Conservation (phyloP, 2,113 vertebrate species). For the Etia nguti region DNA sequence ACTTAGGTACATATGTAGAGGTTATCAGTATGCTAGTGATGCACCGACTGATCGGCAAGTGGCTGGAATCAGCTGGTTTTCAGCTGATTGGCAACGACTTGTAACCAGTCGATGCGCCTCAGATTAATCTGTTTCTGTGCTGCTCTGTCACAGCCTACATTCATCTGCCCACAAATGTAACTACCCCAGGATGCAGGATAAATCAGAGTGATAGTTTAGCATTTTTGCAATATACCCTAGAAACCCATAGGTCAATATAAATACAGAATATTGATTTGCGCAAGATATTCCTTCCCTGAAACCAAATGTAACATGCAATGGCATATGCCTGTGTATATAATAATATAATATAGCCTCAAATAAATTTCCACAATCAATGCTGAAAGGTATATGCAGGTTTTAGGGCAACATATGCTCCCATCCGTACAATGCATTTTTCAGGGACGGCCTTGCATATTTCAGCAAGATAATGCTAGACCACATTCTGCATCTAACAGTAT, state of each 20-base stretch:
- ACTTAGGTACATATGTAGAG: rapidly evolving
- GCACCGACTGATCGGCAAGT: background rate
- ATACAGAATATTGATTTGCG: background rate
- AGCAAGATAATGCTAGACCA: background rate
- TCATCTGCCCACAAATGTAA: background rate
- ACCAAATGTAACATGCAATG: background rate
- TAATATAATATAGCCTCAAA: background rate
- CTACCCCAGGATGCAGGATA: background rate
- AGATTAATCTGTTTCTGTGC: background rate
- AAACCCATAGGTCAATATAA: background rate
- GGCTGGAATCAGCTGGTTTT: background rate
- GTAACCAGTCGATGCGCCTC: background rate
- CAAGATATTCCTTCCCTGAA: background rate
- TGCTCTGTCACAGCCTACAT: background rate
- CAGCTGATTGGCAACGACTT: background rate
- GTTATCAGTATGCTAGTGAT: background rate
- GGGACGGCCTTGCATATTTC: background rate
- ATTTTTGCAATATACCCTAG: rapidly evolving
- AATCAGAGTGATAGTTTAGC: background rate
- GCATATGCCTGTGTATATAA: background rate
- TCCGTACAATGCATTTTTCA: background rate
- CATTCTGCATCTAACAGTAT: background rate
- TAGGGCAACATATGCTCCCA: background rate
- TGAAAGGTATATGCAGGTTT: background rate
- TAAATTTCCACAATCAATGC: background rate